These are phyloP conservation scores for Myrmecobius fasciatus DNA, from an alignment of 2,113 vertebrate species.

Conservation along the genomic window DNA sequence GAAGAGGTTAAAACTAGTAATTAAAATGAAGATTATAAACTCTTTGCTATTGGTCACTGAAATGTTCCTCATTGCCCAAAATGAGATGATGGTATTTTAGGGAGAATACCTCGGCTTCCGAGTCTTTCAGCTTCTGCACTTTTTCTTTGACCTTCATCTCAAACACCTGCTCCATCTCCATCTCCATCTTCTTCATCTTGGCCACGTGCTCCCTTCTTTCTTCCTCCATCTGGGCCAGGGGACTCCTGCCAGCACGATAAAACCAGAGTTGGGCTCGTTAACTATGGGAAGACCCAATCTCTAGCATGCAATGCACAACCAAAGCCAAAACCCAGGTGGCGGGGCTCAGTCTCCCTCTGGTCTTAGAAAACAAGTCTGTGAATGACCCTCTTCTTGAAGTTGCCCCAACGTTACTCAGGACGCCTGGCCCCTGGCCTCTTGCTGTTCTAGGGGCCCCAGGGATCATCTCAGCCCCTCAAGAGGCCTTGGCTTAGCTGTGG, in stretches of 20 bases:
- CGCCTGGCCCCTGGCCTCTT: no score
- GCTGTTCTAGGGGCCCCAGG: no score
- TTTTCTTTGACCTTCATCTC: conserved; percentile 99
- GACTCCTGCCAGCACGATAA: conserved; percentile 89
- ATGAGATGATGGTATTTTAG: not conserved
- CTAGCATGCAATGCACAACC: not conserved
- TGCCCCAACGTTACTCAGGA: conserved; percentile 8
- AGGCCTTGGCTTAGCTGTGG: conserved; percentile 7
- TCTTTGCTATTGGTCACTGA: not conserved
- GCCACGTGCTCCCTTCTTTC: conserved; percentile 96
- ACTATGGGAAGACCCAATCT: conserved; percentile 14
- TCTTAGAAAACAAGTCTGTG: conserved; percentile 17
- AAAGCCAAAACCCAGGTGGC: not conserved
- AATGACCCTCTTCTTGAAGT: conserved; percentile 52
- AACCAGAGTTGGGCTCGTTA: conserved; percentile 44
- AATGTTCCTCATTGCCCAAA: not conserved
- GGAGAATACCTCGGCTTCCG: conserved; percentile 94
- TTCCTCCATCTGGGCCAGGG: conserved; percentile 98
- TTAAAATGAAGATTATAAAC: not conserved
- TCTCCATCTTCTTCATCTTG: conserved; percentile 99
- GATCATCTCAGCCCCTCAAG: no score
- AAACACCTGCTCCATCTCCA: conserved; percentile 99
- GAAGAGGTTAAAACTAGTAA: not conserved
- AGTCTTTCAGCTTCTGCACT: conserved; percentile 98
- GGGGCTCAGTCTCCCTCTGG: not conserved